phyloP scores from a whole-genome alignment of 2,113 vertebrate genomes.

The Entelurus aequoreus region DNA sequence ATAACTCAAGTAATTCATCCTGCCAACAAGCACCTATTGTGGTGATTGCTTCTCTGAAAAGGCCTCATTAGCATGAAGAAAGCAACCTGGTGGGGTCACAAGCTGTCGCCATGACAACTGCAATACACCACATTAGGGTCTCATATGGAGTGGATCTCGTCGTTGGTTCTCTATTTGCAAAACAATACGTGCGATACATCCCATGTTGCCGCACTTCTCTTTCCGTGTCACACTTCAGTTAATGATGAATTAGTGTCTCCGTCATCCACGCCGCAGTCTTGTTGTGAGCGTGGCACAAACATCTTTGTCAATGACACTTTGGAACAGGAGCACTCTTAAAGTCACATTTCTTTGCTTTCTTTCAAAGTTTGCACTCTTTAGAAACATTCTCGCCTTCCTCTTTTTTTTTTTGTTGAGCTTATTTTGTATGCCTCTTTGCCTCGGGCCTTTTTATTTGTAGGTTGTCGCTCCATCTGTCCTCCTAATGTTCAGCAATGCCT shows the following conservation, averaged over 20 bases:
- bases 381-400: conserved; percentile 1
- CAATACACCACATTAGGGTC: background rate
- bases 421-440: conserved; percentile 1
- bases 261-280: background rate
- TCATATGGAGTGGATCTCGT: background rate
- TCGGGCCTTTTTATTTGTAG: background rate
- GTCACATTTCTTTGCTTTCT: background rate
- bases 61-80: too few species aligned
- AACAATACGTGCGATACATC: conserved; percentile 4
- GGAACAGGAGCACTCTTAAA: conserved; percentile 3
- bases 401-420: conserved; percentile 2
- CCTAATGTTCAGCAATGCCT: background rate
- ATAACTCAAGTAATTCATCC: too few species aligned
- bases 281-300: conserved; percentile 1
- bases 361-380: conserved; percentile 4
- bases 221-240: conserved; percentile 2
- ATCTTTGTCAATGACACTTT: conserved; percentile 8
- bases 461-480: background rate
- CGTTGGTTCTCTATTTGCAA: conserved; percentile 6
- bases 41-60: too few species aligned
- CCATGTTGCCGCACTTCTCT: background rate
- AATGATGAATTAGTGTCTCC: conserved; percentile 12
- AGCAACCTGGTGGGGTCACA: background rate
- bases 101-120: background rate
- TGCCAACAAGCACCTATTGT: too few species aligned